Evolutionary conservation across 2,888 invertebrate species (phyloP).

Genomic region (Osmoderma eremita): DNA sequence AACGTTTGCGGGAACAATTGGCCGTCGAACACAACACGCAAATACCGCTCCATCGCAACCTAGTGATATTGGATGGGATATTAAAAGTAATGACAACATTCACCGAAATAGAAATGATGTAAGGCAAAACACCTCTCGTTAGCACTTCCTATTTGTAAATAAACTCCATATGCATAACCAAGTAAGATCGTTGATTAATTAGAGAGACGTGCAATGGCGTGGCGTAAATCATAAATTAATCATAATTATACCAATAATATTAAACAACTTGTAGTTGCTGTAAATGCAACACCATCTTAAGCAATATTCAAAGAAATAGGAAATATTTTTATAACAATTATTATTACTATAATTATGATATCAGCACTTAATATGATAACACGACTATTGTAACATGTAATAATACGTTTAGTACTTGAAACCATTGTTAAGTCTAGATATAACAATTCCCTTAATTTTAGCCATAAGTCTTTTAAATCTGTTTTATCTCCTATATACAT

Average conservation of each 20-base stretch:
- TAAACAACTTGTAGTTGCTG: no score
- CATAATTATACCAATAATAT: no score
- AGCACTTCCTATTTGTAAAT: constrained; percentile 42
- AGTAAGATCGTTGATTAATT: constrained; percentile 17
- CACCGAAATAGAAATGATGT: constrained; percentile 46
- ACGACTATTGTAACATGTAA: no score
- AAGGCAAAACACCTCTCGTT: constrained; percentile 42
- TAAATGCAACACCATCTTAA: not conserved
- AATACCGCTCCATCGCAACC: constrained; percentile 8
- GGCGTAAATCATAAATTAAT: no score
- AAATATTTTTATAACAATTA: not conserved
- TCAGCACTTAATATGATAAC: no score
- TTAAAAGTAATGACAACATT: constrained; percentile 40
- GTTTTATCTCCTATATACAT: no score
- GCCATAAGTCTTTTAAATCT: no score
- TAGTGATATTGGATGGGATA: constrained; percentile 21
- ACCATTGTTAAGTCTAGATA: no score
- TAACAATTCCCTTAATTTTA: no score
- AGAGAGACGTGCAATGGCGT: constrained; percentile 16
- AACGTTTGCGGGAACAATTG: constrained; percentile 13
- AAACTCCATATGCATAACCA: constrained; percentile 14
- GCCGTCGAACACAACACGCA: constrained; percentile 2
- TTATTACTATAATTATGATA: no score
- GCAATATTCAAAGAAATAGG: not conserved
- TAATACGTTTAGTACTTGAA: no score